Evolutionary conservation across 2,797 vertebrate species (phyloP), one percentile per base, ranked within the genome.

Genomic region (Discoglossus pictus): DNA sequence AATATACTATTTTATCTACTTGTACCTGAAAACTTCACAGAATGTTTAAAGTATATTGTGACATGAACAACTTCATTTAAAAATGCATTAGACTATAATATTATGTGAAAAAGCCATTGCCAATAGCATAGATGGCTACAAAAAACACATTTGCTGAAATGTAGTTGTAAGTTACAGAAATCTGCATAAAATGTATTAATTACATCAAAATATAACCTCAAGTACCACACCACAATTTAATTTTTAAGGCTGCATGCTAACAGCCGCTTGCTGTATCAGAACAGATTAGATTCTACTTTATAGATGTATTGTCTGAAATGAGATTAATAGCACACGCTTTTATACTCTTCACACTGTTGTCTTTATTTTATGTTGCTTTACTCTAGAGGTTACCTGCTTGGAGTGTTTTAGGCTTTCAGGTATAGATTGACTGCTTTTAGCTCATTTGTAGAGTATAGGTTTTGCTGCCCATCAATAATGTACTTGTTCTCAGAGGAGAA

Each of bases 371-470:
- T 55, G 51, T 50, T 31, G 38, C 51, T 44, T 35, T 54, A 47
- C 40, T 55, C 27, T 46, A 53, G 40, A 35, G n/a, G 40, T 65
- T 54, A 46, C 43, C 62, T 44, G 62, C 40, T 35, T 36, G 54
- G 10, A 9, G n/a, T 13, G 39, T 40, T 65, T 55, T 36, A 6
- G 27, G 62, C 62, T 46, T 65, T 55, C 27, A 55, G 40, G 39
- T 65, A 65, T 35, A 55, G 51, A 55, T 35, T 65, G 62, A 31
- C 18, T 46, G 62, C 51, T 65, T 43, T 65, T 65, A 55, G 50
- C 50, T 65, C 31, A 13, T 65, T 65, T 54, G 40, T 44, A 55
- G 51, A 55, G 54, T 53, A 65, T 46, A 65, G 24, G 51, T 36
- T 65, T 65, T 46, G 18, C 40, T 44, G 51, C 2, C 31, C 27